Conservation (phyloP, 2,888 invertebrate genomes). For the Drosophila aldrichi region DNA sequence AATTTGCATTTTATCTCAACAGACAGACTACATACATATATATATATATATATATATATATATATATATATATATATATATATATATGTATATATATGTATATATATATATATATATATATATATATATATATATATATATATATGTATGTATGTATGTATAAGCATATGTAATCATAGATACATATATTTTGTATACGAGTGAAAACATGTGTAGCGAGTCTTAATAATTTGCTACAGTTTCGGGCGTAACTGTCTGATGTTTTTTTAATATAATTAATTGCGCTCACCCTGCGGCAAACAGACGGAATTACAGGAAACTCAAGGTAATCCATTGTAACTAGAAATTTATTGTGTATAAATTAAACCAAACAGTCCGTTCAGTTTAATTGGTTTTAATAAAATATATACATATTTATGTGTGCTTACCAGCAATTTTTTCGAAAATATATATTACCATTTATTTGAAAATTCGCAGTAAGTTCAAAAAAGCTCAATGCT, state of each 20-base stretch:
- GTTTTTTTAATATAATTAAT: constrained; percentile 15
- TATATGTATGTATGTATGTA: constrained; percentile 10
- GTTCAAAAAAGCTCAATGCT: constrained; percentile 25
- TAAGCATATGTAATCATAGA: background rate
- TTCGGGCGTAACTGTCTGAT: constrained; percentile 4
- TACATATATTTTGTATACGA: background rate
- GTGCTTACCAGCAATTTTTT: background rate
- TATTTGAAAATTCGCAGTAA: background rate
- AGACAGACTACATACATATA: background rate
- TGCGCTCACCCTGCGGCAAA: constrained; percentile 16
- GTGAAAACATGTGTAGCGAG: background rate
- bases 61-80: background rate
- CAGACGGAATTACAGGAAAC: constrained; percentile 2
- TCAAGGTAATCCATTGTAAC: constrained; percentile 24
- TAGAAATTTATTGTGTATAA: background rate
- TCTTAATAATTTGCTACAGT: constrained; percentile 24
- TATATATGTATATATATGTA: constrained; percentile 4
- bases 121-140: no score
- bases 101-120: no score
- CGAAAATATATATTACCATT: background rate
- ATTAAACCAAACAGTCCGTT: background rate
- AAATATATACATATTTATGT: background rate
- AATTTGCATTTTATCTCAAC: constrained; percentile 40
- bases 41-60: constrained; percentile 10
- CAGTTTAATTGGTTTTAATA: background rate